Percentiles rank a stretch among this genome's conserved stretches.
phyloP scores from a whole-genome alignment of 2,888 invertebrate genomes.

The Metacarcinus magister region DNA sequence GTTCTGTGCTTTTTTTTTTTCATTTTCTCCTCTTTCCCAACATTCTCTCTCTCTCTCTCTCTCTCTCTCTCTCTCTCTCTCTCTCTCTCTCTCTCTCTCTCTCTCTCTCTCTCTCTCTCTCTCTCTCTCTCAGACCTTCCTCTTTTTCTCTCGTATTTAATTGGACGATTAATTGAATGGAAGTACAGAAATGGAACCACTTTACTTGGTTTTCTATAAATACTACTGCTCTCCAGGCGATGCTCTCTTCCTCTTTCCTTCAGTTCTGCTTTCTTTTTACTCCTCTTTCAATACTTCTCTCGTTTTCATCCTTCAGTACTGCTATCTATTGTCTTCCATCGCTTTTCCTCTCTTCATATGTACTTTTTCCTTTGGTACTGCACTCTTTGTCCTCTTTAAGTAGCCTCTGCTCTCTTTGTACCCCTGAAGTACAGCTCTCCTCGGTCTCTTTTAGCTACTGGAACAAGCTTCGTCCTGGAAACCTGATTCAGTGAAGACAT shows the following conservation, averaged over 20 bases:
- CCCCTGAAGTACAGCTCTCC: background rate
- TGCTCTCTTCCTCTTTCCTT: background rate
- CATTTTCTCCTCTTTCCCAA: too few relatives aligned
- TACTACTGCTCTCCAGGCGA: too few relatives aligned
- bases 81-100: constrained; percentile 58
- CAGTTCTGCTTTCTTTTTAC: background rate
- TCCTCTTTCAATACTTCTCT: background rate
- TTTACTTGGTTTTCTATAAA: background rate
- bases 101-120: constrained; percentile 58
- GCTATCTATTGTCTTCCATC: background rate
- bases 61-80: too few relatives aligned
- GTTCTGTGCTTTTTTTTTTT: too few relatives aligned
- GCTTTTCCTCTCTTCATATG: background rate
- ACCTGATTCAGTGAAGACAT: too few relatives aligned
- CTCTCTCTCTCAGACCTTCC: too few relatives aligned
- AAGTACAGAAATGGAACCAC: background rate
- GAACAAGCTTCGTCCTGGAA: too few relatives aligned
- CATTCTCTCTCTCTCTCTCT: too few relatives aligned
- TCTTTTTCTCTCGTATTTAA: background rate
- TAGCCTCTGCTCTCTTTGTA: background rate
- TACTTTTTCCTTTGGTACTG: background rate
- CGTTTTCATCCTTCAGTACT: background rate
- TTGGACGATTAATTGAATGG: background rate
- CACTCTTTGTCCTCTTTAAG: background rate
- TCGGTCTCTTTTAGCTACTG: too few relatives aligned